These are phyloP conservation scores for Megalopta genalis DNA, from an alignment of 1,140 invertebrate genomes.

Conservation along the genomic window DNA sequence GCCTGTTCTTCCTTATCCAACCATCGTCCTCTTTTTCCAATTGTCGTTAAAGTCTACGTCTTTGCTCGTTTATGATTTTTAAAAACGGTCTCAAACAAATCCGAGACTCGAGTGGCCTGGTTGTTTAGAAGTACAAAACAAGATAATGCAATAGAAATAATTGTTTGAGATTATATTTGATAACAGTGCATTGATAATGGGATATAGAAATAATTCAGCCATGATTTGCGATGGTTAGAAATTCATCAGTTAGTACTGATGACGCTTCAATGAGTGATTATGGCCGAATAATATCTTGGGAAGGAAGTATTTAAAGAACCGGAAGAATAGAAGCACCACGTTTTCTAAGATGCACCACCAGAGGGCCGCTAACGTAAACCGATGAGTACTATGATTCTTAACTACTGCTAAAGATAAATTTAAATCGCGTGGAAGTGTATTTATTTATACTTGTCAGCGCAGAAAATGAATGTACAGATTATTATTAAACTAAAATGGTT, in stretches of 20 bases:
- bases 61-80: background rate
- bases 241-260: background rate
- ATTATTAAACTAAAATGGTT: background rate
- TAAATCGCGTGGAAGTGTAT: background rate
- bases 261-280: background rate
- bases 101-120: background rate
- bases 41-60: background rate
- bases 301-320: background rate
- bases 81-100: background rate
- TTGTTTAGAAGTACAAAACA: no score
- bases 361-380: background rate
- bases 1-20: slow-evolving; percentile 5
- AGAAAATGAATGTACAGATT: background rate
- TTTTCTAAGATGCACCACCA: background rate
- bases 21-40: background rate
- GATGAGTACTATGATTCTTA: background rate
- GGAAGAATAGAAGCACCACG: background rate
- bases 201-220: background rate
- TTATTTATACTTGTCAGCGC: background rate
- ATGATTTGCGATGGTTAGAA: background rate
- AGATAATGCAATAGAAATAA: no score
- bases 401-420: background rate
- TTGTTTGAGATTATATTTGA: background rate
- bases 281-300: background rate
- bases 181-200: background rate